phyloP scores from a whole-genome alignment of 2,888 invertebrate genomes.

The Philaethria dido region DNA sequence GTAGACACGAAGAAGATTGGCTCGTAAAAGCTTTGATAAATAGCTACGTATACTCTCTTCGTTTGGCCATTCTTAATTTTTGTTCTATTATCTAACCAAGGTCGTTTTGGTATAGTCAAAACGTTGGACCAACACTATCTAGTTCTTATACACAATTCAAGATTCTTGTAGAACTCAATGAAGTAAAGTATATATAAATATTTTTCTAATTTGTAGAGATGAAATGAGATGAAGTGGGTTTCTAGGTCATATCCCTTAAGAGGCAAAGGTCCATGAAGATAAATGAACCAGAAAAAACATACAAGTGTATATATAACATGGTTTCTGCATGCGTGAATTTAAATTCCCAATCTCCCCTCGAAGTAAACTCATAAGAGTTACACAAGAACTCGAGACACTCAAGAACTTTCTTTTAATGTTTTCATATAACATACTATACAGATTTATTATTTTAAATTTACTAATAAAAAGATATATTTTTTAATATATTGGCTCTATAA shows the following conservation, averaged over 20 bases:
- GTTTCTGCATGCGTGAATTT: neutral
- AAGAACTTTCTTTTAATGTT: no score
- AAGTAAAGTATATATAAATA: neutral
- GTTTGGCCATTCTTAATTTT: no score
- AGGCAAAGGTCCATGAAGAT: neutral
- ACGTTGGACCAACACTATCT: no score
- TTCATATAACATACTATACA: no score
- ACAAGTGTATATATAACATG: neutral
- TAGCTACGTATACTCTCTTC: neutral
- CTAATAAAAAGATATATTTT: no score
- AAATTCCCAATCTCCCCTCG: neutral
- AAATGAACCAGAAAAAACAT: neutral
- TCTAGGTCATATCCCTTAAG: neutral
- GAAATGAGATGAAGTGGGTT: neutral
- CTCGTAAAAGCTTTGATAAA: neutral
- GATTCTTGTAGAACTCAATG: no score
- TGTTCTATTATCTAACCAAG: no score
- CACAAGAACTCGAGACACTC: neutral
- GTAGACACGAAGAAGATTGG: neutral
- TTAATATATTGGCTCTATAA: no score
- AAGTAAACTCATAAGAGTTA: neutral
- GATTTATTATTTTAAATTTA: no score
- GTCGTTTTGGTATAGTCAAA: no score
- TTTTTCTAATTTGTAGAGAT: neutral
- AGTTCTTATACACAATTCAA: no score